Evolutionary conservation across 2,888 invertebrate genomes (phyloP), one percentile per base, ranked within the genome.

Genomic region (Nipponacmea schrenckii): DNA sequence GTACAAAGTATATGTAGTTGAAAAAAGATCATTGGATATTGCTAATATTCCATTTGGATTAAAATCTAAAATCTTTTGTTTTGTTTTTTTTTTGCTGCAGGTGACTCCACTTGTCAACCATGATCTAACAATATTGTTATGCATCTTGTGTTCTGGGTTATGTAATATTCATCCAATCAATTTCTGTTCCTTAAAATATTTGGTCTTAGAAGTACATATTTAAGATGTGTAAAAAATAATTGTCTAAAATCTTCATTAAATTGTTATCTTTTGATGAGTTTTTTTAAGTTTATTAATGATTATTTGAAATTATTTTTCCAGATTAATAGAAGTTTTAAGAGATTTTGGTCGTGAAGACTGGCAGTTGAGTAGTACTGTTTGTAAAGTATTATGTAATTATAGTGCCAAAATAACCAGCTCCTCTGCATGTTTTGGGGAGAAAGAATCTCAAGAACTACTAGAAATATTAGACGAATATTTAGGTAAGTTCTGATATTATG

Each of bases 301-400:
- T 5, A 39, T 8, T 70, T 56, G n/a, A 27, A 15, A 56, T 62
- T 62, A 66, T 46, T 71, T 77, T 45, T 46, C 12, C 83, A 91
- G 91, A 78, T 81, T 91, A 73, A 89, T 92, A 10, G 89, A 90
- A 62, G 91, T 93, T 68, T 83, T 94, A 68, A 90, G 91, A 63
- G 91, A 91, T 70, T 91, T 91, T 77, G 91, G 92, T 14, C 91
- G 92, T 77, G 90, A 91, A 72, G 93, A 94, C 87, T 94, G 93
- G 93, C 90, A 92, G 76, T 85, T 95, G 73, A 92, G 93, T 10
- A 91, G 91, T 71, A 92, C 95, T 74, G 92, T 94, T 20, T 95
- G 95, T 90, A 92, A 93, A 90, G 93, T 92, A 5, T 88, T 94
- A 69, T 94, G 94, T 93, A 94, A 94, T 88, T 92, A 92, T 81